phyloP scores from a whole-genome alignment of 2,113 vertebrate species.

The Lanius collurio region DNA sequence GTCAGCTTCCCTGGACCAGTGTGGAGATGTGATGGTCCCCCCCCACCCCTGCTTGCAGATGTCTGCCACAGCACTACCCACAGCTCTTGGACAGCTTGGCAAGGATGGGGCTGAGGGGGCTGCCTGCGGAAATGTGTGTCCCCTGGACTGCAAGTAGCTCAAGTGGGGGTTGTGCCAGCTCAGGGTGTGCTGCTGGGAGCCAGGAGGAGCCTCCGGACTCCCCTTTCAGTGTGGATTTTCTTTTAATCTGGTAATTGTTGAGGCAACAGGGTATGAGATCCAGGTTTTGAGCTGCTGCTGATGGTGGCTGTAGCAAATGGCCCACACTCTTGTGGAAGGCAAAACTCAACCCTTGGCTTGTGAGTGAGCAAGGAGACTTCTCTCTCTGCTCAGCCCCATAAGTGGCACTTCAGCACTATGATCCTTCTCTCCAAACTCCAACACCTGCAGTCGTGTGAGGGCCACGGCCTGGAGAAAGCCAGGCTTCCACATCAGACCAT shows the following conservation, averaged over 20 bases:
- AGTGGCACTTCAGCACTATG: neutral
- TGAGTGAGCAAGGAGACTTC: neutral
- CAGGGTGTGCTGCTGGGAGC: neutral
- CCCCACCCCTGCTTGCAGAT: rapidly evolving
- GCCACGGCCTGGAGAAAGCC: neutral
- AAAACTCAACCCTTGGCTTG: neutral
- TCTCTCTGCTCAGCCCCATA: rapidly evolving
- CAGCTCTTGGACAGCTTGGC: neutral
- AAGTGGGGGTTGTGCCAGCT: neutral
- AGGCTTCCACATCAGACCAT: neutral
- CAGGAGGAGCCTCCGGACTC: neutral
- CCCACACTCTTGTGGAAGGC: neutral
- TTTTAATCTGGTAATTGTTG: neutral
- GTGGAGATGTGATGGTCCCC: rapidly evolving
- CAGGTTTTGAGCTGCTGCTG: neutral
- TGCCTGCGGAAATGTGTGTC: rapidly evolving
- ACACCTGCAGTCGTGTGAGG: rapidly evolving
- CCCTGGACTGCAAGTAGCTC: neutral
- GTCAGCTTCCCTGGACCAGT: neutral
- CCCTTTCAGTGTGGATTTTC: neutral
- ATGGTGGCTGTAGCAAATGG: neutral
- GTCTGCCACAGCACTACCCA: neutral
- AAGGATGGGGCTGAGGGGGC: neutral
- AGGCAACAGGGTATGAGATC: neutral
- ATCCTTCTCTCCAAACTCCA: neutral